Evolutionary conservation across 2,797 vertebrate species (phyloP).

Genomic region (Danio jaintianensis): DNA sequence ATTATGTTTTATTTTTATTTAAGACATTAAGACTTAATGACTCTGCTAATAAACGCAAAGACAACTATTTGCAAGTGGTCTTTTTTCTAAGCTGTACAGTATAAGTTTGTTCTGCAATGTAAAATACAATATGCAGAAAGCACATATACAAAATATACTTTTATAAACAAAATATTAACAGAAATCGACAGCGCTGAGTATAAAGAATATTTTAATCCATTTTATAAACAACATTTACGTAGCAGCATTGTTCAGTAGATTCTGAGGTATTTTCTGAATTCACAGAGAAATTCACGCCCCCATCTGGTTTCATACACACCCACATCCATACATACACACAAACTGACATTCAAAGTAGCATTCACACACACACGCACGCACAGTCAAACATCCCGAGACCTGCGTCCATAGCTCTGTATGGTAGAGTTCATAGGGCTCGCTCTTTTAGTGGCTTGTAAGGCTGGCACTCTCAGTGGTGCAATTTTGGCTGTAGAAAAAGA

Average conservation of each 20-base stretch:
- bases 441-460: slow-evolving; percentile 78
- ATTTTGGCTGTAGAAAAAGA: slow-evolving; percentile 88
- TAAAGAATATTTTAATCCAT: slow-evolving; percentile 81
- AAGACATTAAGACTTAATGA: too few relatives aligned
- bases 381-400: slow-evolving; percentile 59
- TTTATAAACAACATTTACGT: slow-evolving; percentile 85
- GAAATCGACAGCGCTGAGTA: slow-evolving; percentile 62
- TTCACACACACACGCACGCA: slow-evolving; percentile 13
- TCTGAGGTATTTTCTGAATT: slow-evolving; percentile 92
- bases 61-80: too few relatives aligned
- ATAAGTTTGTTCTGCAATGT: too few relatives aligned
- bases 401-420: slow-evolving; percentile 68
- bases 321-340: slow-evolving; percentile 57
- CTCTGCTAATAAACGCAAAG: too few relatives aligned
- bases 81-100: too few relatives aligned
- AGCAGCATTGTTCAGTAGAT: slow-evolving; percentile 91
- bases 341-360: slow-evolving; percentile 45
- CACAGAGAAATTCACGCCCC: slow-evolving; percentile 72
- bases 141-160: too few relatives aligned
- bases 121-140: too few relatives aligned
- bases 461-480: slow-evolving; percentile 92
- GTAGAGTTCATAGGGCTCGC: slow-evolving; percentile 68
- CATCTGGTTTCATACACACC: slow-evolving; percentile 59
- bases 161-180: slow-evolving; percentile 2
- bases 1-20: too few relatives aligned